phyloP scores from a whole-genome alignment of 2,888 invertebrate species.

The Gibbula magus region DNA sequence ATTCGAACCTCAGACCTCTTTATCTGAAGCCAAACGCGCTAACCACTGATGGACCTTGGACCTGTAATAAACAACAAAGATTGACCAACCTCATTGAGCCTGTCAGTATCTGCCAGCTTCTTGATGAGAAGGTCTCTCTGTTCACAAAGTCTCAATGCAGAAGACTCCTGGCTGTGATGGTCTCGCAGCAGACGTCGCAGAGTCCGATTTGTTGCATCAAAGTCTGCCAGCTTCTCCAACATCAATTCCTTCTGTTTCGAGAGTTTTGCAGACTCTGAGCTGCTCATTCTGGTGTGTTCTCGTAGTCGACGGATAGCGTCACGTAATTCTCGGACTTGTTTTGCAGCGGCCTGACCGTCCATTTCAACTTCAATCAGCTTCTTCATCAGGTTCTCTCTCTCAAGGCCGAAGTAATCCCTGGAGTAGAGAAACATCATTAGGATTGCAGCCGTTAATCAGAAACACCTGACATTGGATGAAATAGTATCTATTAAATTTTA shows the following conservation, averaged over 20 bases:
- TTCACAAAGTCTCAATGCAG: slow-evolving; percentile 62
- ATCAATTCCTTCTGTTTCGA: slow-evolving; percentile 69
- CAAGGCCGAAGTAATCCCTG: slow-evolving; percentile 58
- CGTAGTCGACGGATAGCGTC: slow-evolving; percentile 65
- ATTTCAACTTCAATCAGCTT: slow-evolving; percentile 74
- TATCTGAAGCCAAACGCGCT: too few relatives aligned
- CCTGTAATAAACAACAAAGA: too few relatives aligned
- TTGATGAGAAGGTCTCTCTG: slow-evolving; percentile 70
- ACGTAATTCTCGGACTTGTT: slow-evolving; percentile 66
- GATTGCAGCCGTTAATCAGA: too few relatives aligned
- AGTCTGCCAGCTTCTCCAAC: slow-evolving; percentile 69
- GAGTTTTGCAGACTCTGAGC: slow-evolving; percentile 59
- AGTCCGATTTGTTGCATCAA: slow-evolving; percentile 70
- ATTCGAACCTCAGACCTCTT: too few relatives aligned
- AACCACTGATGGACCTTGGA: too few relatives aligned
- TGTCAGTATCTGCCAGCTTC: slow-evolving; percentile 68
- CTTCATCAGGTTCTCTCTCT: slow-evolving; percentile 71
- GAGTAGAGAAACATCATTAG: neutral
- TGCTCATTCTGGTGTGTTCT: slow-evolving; percentile 64
- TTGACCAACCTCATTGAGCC: slow-evolving; percentile 63
- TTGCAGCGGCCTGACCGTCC: slow-evolving; percentile 72
- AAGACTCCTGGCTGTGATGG: slow-evolving; percentile 69
- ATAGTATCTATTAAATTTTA: too few relatives aligned
- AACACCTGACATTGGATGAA: too few relatives aligned
- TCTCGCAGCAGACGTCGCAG: slow-evolving; percentile 69